Base-by-base conservation (phyloP, 2,888 invertebrate species). In the Limnephilus lunatus region DNA sequence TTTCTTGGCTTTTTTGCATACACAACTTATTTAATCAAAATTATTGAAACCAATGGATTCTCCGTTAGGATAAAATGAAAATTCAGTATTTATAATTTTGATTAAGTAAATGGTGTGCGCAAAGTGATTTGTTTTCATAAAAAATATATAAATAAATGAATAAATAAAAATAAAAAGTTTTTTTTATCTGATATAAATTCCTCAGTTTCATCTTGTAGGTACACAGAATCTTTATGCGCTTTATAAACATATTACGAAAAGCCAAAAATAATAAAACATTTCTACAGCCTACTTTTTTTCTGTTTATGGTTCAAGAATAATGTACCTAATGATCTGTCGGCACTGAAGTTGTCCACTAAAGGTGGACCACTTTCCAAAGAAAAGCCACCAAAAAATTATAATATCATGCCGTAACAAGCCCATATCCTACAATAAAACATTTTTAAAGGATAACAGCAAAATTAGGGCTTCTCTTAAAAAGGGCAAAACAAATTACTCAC, bases 351-450 rank as follows among this genome's bases (percentile, higher is more conserved):
- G 35, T 39, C 25, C 83, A 83, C 32, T 83, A 83, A 83, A 83
- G 83, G 35, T 83, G 83, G 83, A 32, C 83, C 83, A 83, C 83
- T 83, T 83, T 83, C 83, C 19, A 35, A 83, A 83, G 35, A 83
- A 35, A 83, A 83, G n/a, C 19, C 35, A 32, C 25, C 4, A 83
- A 19, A 35, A 35, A 35, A 35, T 83, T 32, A 35, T 83, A 32
- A 83, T 35, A 32, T 32, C 35, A 11, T 83, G 25, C 83, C 35
- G 35, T 32, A 35, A 35, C 32, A 19, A 83, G 30, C 83, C 32
- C 83, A 83, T 12, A 31, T 83, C 7, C 35, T 35, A 35, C 15
- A 25, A 25, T 19, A 68, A 68, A 68, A 19, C 53, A 53, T 53
- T 53, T 19, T 53, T n/a, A 68, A 19, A 25, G 4, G 9, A 68